Evolutionary conservation across 2,888 invertebrate genomes (phyloP).

Genomic region (Leistus spinibarbis): DNA sequence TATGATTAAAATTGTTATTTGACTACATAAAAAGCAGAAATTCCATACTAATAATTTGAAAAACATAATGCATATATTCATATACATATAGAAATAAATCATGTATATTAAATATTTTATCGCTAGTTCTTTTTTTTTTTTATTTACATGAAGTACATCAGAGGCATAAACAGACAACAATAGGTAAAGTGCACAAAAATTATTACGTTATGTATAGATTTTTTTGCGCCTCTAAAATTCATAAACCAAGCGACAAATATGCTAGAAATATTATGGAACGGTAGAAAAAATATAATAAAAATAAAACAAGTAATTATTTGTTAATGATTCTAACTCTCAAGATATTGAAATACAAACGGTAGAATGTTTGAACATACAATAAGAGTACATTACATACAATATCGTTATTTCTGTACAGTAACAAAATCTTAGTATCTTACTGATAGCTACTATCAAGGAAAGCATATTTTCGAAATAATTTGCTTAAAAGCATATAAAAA

Average conservation of each 20-base stretch:
- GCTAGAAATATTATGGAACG: neutral
- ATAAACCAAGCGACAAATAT: conserved; percentile 24
- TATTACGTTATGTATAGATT: conserved; percentile 2
- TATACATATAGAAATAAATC: conserved; percentile 31
- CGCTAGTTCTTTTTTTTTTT: conserved; percentile 28
- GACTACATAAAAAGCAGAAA: conserved; percentile 34
- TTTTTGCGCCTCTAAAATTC: conserved; percentile 13
- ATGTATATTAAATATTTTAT: conserved; percentile 22
- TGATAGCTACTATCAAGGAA: conserved; percentile 34
- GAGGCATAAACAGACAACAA: conserved; percentile 26
- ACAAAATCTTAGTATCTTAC: conserved; percentile 21
- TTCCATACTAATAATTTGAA: conserved; percentile 20
- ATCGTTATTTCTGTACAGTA: conserved; percentile 29
- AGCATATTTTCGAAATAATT: neutral
- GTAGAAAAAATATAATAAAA: conserved; percentile 8
- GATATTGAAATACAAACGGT: conserved; percentile 10
- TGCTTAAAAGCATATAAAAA: conserved; percentile 18
- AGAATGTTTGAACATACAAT: conserved; percentile 16
- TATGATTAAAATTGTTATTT: conserved; percentile 28
- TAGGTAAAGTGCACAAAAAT: conserved; percentile 24
- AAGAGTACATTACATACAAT: conserved; percentile 19
- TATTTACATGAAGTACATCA: conserved; percentile 36
- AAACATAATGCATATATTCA: conserved; percentile 31
- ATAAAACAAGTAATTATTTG: neutral
- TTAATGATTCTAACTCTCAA: neutral